Evolutionary conservation across 2,888 invertebrate species (phyloP).

Genomic region (Xanthorhoe designata): DNA sequence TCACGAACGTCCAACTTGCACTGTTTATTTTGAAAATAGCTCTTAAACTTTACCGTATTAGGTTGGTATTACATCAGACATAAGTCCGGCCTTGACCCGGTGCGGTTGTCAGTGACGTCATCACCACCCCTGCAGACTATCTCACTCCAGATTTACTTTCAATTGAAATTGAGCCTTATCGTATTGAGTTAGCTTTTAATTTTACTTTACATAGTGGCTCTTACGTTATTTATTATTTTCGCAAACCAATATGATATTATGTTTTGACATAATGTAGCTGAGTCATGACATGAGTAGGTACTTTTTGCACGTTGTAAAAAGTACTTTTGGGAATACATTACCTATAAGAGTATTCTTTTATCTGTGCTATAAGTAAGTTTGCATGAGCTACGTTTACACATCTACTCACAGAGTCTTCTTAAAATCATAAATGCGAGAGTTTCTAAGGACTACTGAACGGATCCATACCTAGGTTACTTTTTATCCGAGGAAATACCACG

Average conservation of each 20-base stretch:
- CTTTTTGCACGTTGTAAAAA: no score
- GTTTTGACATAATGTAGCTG: background rate
- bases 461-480: no score
- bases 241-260: background rate
- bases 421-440: no score
- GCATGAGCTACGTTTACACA: no score
- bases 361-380: no score
- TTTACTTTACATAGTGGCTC: background rate
- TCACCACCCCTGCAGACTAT: slow-evolving; percentile 28
- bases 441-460: no score
- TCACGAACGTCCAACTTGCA: slow-evolving; percentile 8
- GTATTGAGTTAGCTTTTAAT: background rate
- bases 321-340: background rate
- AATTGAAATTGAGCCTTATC: slow-evolving; percentile 18
- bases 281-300: background rate
- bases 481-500: no score
- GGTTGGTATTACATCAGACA: slow-evolving; percentile 21
- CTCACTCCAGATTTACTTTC: slow-evolving; percentile 23
- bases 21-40: slow-evolving; percentile 16
- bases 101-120: slow-evolving; percentile 52
- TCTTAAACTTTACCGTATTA: slow-evolving; percentile 1
- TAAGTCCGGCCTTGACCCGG: slow-evolving; percentile 53
- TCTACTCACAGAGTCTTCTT: no score
- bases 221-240: background rate
- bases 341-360: no score